These are phyloP conservation scores for Junonia oenone DNA, from an alignment of 2,888 invertebrate species.

Conservation along the genomic window DNA sequence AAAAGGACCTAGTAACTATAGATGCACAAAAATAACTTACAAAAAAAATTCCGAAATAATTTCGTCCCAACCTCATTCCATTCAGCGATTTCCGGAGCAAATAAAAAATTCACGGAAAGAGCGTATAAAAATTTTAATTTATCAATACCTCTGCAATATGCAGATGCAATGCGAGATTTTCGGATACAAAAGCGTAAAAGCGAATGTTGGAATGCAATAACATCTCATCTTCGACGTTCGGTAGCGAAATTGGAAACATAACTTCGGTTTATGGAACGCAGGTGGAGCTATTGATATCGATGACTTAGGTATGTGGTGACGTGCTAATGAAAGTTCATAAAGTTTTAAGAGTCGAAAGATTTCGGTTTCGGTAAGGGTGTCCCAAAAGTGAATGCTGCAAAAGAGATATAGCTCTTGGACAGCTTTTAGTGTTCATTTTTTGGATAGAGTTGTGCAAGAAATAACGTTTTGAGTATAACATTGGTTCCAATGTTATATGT, in stretches of 20 bases:
- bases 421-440: too few relatives aligned
- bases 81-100: background rate
- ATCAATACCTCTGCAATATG: conserved; percentile 19
- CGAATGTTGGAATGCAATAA: conserved; percentile 18
- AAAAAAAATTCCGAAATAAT: background rate
- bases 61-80: background rate
- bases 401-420: too few relatives aligned
- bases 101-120: conserved; percentile 17
- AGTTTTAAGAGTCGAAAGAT: background rate
- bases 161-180: conserved; percentile 13
- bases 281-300: conserved; percentile 32
- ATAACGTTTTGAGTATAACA: too few relatives aligned
- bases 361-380: background rate
- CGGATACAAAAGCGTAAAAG: conserved; percentile 11
- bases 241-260: conserved; percentile 54
- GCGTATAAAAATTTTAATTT: conserved; percentile 20
- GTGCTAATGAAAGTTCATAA: background rate
- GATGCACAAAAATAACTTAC: too few relatives aligned
- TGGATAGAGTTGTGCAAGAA: too few relatives aligned
- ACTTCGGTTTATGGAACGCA: conserved; percentile 49
- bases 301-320: background rate
- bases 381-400: too few relatives aligned
- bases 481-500: too few relatives aligned
- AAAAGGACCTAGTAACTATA: too few relatives aligned
- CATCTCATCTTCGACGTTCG: conserved; percentile 14